Percentiles rank a stretch among this genome's conserved stretches.
phyloP scores from a whole-genome alignment of 1,140 invertebrate genomes.

The Eueides isabella region DNA sequence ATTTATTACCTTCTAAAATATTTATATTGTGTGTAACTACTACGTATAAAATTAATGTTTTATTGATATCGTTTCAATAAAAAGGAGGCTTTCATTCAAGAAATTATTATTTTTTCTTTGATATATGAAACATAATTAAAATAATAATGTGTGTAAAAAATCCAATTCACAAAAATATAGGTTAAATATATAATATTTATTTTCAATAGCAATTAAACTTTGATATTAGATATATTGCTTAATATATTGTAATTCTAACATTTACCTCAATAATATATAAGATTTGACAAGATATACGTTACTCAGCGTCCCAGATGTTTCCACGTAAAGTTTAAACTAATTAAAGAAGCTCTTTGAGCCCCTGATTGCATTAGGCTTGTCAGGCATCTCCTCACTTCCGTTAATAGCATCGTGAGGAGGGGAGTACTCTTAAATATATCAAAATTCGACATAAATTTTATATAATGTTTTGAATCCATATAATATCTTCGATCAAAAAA shows the following conservation, averaged over 20 bases:
- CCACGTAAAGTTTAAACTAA: constrained; percentile 47
- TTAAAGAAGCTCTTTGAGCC: constrained; percentile 56
- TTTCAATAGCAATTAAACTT: no score
- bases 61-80: no score
- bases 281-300: not conserved
- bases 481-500: not conserved
- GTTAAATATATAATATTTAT: no score
- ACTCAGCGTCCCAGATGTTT: constrained; percentile 3
- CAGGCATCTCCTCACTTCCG: not conserved
- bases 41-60: no score
- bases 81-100: no score
- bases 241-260: not conserved
- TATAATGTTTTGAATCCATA: not conserved
- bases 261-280: not conserved
- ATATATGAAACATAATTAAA: no score
- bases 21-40: no score
- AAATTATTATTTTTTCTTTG: no score
- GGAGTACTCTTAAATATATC: not conserved
- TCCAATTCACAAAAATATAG: no score
- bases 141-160: no score
- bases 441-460: not conserved
- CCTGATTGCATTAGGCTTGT: constrained; percentile 58
- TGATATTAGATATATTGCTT: no score
- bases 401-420: not conserved
- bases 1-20: no score